Conservation (phyloP, 2,113 vertebrate genomes). For the Eulemur rufifrons region DNA sequence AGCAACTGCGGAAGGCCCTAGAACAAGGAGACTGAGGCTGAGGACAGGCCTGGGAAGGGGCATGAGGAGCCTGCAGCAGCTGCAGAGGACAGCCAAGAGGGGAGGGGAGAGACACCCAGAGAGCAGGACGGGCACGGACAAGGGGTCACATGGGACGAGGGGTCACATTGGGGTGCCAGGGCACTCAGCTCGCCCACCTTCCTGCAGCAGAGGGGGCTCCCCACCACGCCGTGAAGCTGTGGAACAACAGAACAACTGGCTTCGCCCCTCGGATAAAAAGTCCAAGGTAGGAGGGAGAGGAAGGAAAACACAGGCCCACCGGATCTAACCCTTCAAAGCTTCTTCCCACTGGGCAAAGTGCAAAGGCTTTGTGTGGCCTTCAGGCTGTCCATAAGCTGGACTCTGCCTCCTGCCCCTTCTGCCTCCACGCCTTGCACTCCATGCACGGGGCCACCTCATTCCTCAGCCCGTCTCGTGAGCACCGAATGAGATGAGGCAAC, state of each 20-base stretch:
- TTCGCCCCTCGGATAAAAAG: neutral
- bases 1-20: neutral
- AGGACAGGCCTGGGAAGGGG: neutral
- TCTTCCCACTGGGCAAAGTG: neutral
- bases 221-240: neutral
- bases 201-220: neutral
- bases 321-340: neutral
- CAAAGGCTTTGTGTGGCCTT: neutral
- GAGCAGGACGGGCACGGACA: neutral
- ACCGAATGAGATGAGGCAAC: neutral
- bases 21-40: neutral
- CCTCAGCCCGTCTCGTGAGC: neutral
- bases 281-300: neutral
- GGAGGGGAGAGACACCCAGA: neutral
- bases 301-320: neutral
- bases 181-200: no score
- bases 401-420: neutral
- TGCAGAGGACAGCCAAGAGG: neutral
- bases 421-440: fast-evolving
- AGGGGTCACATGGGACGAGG: no score
- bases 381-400: neutral
- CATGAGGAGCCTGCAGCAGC: neutral
- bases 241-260: neutral
- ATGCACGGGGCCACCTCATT: neutral
- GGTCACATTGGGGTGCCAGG: fast-evolving